Evolutionary conservation across 2,113 vertebrate species (phyloP).

Genomic region (Microcebus tavaratra): DNA sequence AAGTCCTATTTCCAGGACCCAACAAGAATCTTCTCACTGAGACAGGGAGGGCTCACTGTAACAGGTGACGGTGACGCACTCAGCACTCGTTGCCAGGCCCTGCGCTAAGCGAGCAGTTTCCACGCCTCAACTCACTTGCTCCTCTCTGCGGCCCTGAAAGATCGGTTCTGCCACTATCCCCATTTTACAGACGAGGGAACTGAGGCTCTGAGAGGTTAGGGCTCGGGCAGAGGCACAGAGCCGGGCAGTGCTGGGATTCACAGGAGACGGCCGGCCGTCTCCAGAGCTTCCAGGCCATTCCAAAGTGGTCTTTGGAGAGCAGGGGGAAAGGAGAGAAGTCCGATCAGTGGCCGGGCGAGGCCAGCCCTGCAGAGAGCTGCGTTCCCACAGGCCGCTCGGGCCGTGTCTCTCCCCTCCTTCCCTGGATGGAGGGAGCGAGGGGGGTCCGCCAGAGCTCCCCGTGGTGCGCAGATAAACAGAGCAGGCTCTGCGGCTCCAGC

Average conservation of each 20-base stretch:
- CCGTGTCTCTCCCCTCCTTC: background rate
- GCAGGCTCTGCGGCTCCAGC: slow-evolving; percentile 24
- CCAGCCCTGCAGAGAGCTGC: background rate
- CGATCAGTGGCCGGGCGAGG: background rate
- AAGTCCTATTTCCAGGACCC: background rate
- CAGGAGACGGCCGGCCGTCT: rapidly evolving
- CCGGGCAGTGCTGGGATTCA: background rate
- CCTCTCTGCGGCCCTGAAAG: background rate
- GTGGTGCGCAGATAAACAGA: slow-evolving; percentile 71
- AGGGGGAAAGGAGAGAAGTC: background rate
- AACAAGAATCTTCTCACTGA: background rate
- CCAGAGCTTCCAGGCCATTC: background rate
- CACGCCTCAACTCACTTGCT: rapidly evolving
- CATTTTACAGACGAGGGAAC: background rate
- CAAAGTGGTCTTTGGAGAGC: background rate
- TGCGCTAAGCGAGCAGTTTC: rapidly evolving
- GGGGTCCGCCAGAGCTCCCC: background rate
- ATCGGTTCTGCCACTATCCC: background rate
- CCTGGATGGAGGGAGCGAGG: slow-evolving; percentile 62
- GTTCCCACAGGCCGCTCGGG: background rate
- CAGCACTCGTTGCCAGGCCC: rapidly evolving
- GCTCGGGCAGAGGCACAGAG: background rate
- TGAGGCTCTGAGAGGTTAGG: background rate
- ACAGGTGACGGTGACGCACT: background rate
- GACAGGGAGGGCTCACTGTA: background rate